Evolutionary conservation across 2,797 vertebrate species (phyloP).

Genomic region (Paguma larvata): DNA sequence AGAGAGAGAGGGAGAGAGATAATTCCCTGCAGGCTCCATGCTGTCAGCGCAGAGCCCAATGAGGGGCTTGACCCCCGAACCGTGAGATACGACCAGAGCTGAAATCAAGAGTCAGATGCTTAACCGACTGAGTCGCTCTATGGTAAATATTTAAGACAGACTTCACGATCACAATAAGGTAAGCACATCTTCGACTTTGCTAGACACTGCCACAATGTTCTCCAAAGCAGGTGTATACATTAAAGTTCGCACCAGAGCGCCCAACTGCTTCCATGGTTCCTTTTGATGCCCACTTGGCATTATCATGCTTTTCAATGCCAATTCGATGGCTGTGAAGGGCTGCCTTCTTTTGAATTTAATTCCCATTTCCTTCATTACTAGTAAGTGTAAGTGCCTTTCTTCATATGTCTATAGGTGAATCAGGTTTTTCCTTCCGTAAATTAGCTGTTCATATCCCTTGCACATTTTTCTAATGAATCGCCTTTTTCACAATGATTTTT

Average conservation of each 20-base stretch:
- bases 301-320: neutral
- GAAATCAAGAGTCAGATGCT: no score
- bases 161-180: neutral
- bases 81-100: no score
- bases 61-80: no score
- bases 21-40: no score
- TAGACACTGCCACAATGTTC: neutral
- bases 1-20: no score
- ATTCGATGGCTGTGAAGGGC: neutral
- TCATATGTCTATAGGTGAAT: constrained; percentile 2
- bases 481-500: constrained; percentile 27
- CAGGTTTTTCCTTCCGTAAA: constrained; percentile 26
- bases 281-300: neutral
- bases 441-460: neutral
- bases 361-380: neutral
- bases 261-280: neutral
- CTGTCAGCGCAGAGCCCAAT: no score
- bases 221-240: neutral
- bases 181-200: neutral
- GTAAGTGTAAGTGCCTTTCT: neutral
- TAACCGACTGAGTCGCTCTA: neutral
- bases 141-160: neutral
- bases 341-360: constrained; percentile 2
- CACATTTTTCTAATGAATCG: neutral
- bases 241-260: neutral